These are phyloP conservation scores for Apogon talboti DNA, from an alignment of 2,797 vertebrate species.

Conservation along the genomic window DNA sequence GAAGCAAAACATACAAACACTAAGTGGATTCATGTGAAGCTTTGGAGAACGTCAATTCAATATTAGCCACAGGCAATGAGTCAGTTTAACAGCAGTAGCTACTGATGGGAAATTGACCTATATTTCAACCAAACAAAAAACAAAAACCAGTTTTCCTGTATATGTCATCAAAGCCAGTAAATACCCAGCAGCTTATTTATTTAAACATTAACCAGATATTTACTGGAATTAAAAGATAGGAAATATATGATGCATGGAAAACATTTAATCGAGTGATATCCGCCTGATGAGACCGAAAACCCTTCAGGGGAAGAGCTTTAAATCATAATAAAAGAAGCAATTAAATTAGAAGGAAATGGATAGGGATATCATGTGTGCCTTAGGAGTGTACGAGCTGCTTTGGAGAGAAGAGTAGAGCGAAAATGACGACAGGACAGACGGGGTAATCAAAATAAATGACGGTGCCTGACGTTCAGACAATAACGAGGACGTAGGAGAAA, in stretches of 20 bases:
- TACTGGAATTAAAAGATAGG: constrained; percentile 10
- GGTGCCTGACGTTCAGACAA: neutral
- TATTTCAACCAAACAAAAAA: constrained; percentile 34
- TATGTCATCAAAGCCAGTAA: constrained; percentile 15
- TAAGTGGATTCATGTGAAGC: constrained; percentile 11
- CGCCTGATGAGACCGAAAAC: constrained; percentile 9
- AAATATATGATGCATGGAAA: neutral
- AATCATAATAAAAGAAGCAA: constrained; percentile 44
- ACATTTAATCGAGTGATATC: constrained; percentile 16
- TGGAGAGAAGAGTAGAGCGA: constrained; percentile 9
- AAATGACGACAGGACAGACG: constrained; percentile 22
- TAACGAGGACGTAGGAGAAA: neutral
- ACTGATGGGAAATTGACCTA: constrained; percentile 43
- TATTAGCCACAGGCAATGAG: constrained; percentile 26
- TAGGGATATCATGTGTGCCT: constrained; percentile 17
- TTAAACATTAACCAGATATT: constrained; percentile 23
- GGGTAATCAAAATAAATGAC: constrained; percentile 29
- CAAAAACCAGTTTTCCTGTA: constrained; percentile 33
- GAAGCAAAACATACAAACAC: constrained; percentile 34
- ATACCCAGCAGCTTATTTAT: constrained; percentile 23
- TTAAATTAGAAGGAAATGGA: constrained; percentile 38
- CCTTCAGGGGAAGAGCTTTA: constrained; percentile 15
- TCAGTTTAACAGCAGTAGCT: constrained; percentile 32
- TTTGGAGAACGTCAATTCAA: constrained; percentile 45
- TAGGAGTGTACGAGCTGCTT: constrained; percentile 38